phyloP scores from a whole-genome alignment of 2,797 vertebrate genomes.

The Eremophila alpestris region DNA sequence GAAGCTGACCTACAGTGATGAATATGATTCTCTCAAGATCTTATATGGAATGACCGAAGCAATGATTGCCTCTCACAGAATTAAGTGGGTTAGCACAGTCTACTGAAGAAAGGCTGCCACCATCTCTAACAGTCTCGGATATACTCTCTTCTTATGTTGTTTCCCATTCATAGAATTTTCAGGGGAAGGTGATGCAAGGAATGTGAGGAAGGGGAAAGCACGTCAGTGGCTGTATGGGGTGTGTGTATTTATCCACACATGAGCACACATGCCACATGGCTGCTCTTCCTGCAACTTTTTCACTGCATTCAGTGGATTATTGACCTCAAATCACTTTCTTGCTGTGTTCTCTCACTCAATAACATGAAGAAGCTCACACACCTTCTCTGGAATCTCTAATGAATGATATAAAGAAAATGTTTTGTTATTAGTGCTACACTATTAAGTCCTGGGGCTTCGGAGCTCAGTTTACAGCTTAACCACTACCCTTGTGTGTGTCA shows the following conservation, averaged over 20 bases:
- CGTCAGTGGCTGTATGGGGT: neutral
- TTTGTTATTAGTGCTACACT: neutral
- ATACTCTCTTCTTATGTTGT: neutral
- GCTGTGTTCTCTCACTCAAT: neutral
- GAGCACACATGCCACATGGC: neutral
- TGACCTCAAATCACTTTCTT: neutral
- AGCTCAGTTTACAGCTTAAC: neutral
- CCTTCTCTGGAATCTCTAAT: neutral
- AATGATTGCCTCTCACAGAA: neutral
- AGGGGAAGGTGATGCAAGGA: neutral
- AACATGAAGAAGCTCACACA: neutral
- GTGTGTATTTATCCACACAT: too few species aligned
- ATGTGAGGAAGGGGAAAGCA: neutral
- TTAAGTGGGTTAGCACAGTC: neutral
- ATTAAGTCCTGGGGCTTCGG: neutral
- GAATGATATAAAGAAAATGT: neutral
- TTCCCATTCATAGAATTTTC: neutral
- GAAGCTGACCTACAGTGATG: neutral
- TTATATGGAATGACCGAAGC: fast-evolving
- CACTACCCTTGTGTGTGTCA: neutral
- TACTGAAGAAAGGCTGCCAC: neutral
- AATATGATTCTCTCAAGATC: neutral
- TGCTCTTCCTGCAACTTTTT: neutral
- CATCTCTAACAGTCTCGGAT: neutral
- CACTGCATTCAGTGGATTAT: neutral